These are phyloP conservation scores for Sepiola atlantica DNA, from an alignment of 2,888 invertebrate species.

Conservation along the genomic window DNA sequence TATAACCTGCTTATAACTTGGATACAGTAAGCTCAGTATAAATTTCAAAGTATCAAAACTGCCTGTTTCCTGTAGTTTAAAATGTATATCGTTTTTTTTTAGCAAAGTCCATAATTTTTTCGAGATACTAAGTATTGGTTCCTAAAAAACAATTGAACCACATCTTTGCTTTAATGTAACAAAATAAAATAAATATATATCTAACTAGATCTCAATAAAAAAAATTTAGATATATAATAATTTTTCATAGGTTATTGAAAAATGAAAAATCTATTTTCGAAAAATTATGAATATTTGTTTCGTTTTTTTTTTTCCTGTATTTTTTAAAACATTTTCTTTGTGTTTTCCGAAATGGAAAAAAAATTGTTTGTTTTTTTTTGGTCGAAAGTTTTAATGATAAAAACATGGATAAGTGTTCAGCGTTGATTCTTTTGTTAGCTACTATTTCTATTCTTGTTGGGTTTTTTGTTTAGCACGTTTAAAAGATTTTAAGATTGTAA, in stretches of 20 bases:
- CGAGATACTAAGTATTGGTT: too few relatives aligned
- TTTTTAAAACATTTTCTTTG: too few relatives aligned
- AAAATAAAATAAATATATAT: background rate
- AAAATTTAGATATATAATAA: background rate
- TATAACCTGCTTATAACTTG: too few relatives aligned
- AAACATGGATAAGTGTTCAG: background rate
- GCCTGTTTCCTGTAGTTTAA: too few relatives aligned
- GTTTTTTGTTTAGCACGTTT: background rate
- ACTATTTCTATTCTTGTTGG: background rate
- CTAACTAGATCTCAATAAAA: background rate
- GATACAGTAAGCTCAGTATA: too few relatives aligned
- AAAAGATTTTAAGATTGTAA: background rate
- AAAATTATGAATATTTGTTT: background rate
- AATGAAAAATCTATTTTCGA: background rate
- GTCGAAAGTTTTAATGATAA: background rate
- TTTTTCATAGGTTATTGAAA: background rate
- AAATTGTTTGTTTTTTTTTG: background rate
- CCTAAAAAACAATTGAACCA: too few relatives aligned
- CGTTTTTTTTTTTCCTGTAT: too few relatives aligned
- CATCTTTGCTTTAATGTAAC: too few relatives aligned
- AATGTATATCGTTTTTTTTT: too few relatives aligned
- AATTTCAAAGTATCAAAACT: too few relatives aligned
- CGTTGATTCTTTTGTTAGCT: background rate
- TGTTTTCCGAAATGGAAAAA: background rate
- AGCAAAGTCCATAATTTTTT: too few relatives aligned